Percentiles rank a stretch among this genome's conserved stretches.
These are phyloP conservation scores for Lucifuga dentata DNA, from an alignment of 2,113 vertebrate species.

Conservation along the genomic window DNA sequence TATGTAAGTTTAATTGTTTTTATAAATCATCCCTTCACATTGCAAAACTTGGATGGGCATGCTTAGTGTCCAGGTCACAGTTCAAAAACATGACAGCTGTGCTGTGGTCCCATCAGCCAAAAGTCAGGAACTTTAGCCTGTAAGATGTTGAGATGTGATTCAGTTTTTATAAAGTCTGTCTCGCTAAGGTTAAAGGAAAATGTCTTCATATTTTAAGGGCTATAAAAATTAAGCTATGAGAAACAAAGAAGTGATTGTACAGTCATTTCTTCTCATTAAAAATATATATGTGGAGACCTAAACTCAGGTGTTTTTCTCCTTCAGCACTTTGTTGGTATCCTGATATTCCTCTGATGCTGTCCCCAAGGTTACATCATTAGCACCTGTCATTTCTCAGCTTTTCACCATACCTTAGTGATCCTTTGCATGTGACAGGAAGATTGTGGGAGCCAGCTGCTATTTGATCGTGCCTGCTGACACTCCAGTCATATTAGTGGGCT, in stretches of 20 bases:
- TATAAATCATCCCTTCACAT: conserved; percentile 17
- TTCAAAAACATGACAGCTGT: neutral
- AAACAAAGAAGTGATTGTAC: neutral
- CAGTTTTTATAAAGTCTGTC: neutral
- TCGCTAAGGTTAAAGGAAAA: conserved; percentile 2
- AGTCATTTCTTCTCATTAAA: neutral
- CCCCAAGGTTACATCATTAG: conserved; percentile 69
- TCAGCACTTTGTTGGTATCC: conserved; percentile 49
- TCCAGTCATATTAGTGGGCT: conserved; percentile 22
- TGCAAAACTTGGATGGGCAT: neutral
- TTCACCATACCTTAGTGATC: conserved; percentile 72
- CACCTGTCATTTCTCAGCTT: conserved; percentile 75
- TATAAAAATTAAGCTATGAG: neutral
- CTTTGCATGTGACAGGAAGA: conserved; percentile 57
- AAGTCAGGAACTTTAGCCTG: neutral
- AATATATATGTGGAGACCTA: neutral
- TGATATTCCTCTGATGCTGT: conserved; percentile 43
- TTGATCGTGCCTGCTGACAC: conserved; percentile 43
- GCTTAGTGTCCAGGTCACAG: neutral
- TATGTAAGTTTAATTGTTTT: conserved; percentile 59
- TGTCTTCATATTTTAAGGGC: neutral
- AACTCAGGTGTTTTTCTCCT: conserved; percentile 12
- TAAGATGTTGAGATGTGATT: conserved; percentile 6
- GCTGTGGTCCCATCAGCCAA: conserved; percentile 6
- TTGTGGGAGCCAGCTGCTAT: conserved; percentile 51